Evolutionary conservation across 2,888 invertebrate species (phyloP), one percentile per base, ranked within the genome.

Genomic region (Troides oblongomaculatus): DNA sequence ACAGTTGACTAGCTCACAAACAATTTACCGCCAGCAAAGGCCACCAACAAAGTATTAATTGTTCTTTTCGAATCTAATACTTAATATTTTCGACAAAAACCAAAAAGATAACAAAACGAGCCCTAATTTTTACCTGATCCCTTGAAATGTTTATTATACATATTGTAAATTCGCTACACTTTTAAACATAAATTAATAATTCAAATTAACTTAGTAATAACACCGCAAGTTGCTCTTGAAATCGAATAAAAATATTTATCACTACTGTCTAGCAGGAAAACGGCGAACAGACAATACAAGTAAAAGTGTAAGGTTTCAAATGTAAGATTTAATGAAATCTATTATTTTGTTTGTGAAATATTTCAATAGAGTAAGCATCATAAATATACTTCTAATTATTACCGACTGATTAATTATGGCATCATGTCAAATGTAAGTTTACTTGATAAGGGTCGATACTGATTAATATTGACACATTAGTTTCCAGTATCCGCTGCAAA

Each of bases 401-500:
- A 43, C 8, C 43, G 43, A 43, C 10, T 39, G 10, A 39, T 39
- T 39, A 39, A 39, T 39, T 39, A 39, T 39, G 39, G 10, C 39
- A 39, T 39, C 46, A 56, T 56, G 56, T 56, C 56, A 58, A 30
- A 61, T 18, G 8, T 36, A 43, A 58, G 39, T 58, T 56, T 43
- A 56, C 36, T 21, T 53, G 62, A 57, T 10, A 61, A 66, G 43
- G 62, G 62, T 66, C 17, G 2, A 21, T 46, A n/a, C 21, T 60
- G 39, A 66, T 66, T 7, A 56, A 61, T 66, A 61, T 62, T 21
- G 56, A 66, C 43, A 56, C 36, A 2, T 36, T 23, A 61, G 53
- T 53, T 23, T 17, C 39, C 39, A 17, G 60, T 30, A 61, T 60
- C 30, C 66, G 14, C 46, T 12, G 12, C 14, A 46, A 46, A 14